Conservation (phyloP, 2,888 invertebrate genomes). For the Leptinotarsa rubiginosa region DNA sequence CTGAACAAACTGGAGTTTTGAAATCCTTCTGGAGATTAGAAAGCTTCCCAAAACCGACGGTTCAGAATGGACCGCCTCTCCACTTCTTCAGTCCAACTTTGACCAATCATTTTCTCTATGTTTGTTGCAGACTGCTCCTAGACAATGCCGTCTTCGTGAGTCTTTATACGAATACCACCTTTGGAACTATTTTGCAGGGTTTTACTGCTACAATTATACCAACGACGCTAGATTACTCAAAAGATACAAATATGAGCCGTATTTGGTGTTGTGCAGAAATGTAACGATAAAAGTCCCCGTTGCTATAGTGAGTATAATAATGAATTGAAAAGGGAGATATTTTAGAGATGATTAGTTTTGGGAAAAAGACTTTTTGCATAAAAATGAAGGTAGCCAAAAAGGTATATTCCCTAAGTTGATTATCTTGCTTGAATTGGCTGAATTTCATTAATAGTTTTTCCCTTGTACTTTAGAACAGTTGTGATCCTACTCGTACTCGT, state of each 20-base stretch:
- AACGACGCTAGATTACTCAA: conserved; percentile 44
- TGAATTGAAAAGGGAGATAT: background rate
- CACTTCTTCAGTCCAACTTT: background rate
- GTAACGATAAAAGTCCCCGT: conserved; percentile 23
- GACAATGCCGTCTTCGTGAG: conserved; percentile 34
- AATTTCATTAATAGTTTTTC: too few relatives aligned
- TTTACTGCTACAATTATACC: conserved; percentile 52
- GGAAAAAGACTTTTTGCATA: too few relatives aligned
- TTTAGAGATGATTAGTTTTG: too few relatives aligned
- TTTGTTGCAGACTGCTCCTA: conserved; percentile 27
- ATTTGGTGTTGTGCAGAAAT: conserved; percentile 22
- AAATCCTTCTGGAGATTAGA: too few relatives aligned
- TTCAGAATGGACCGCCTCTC: too few relatives aligned
- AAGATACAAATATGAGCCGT: conserved; percentile 37
- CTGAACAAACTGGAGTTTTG: too few relatives aligned
- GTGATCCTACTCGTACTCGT: too few relatives aligned
- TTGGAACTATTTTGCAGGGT: conserved; percentile 52
- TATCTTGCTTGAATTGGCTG: too few relatives aligned
- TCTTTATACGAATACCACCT: conserved; percentile 21
- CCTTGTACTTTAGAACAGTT: too few relatives aligned
- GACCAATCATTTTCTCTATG: background rate
- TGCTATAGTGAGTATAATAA: conserved; percentile 43
- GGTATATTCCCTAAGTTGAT: too few relatives aligned
- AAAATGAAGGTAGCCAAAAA: too few relatives aligned
- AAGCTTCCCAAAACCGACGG: too few relatives aligned